A percentile compares a stretch with the other conserved stretches of the same genome.
phyloP scores from a whole-genome alignment of 2,888 invertebrate species.

The Nephrotoma flavescens region DNA sequence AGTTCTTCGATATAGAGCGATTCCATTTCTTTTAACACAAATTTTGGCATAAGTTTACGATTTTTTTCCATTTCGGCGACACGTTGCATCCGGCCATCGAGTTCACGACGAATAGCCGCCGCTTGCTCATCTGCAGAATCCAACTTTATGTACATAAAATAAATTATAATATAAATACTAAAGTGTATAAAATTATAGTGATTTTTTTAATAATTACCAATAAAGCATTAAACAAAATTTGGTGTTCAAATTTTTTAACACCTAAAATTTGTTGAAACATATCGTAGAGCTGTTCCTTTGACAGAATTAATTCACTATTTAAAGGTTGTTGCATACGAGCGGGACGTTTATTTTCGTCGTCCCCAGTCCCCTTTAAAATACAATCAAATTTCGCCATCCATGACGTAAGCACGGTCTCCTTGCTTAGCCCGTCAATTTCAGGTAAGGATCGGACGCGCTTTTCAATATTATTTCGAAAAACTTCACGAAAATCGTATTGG shows the following conservation, averaged over 20 bases:
- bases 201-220: conserved; percentile 44
- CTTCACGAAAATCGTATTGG: conserved; percentile 96
- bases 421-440: conserved; percentile 97
- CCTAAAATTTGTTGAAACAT: conserved; percentile 99
- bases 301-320: conserved; percentile 87
- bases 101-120: conserved; percentile 93
- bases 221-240: conserved; percentile 94
- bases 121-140: conserved; percentile 99
- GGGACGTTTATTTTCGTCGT: conserved; percentile 77
- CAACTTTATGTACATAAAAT: conserved; percentile 43
- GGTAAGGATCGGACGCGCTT: conserved; percentile 95
- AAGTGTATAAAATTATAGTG: background rate
- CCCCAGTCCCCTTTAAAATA: conserved; percentile 82
- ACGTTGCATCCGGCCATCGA: conserved; percentile 94
- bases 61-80: conserved; percentile 97
- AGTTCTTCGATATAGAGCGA: conserved; percentile 97
- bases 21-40: conserved; percentile 99
- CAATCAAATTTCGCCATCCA: conserved; percentile 99
- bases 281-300: conserved; percentile 98
- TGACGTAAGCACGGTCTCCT: conserved; percentile 95
- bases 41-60: conserved; percentile 95
- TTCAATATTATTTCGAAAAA: conserved; percentile 95
- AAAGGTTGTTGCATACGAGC: conserved; percentile 75
- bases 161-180: background rate
- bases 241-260: conserved; percentile 99